Percentiles rank a stretch among this genome's conserved stretches.
Conservation (phyloP, 2,888 invertebrate species). For the Ichneumoninae sp. region DNA sequence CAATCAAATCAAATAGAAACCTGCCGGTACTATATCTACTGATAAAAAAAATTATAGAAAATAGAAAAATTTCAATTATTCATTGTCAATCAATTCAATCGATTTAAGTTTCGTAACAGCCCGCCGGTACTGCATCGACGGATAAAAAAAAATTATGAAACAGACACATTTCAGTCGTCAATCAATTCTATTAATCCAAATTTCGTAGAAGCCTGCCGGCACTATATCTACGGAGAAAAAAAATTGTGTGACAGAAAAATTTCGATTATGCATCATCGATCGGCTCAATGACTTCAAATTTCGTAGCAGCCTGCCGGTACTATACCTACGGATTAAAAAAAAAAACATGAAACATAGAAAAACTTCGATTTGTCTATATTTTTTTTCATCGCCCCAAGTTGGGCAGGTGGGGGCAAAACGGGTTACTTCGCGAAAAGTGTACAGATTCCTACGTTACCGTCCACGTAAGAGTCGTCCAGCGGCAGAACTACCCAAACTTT, state of each 20-base stretch:
- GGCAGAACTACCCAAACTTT: constrained; percentile 79
- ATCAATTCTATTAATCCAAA: no score
- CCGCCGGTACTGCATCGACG: no score
- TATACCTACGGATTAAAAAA: constrained; percentile 71
- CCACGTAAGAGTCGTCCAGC: constrained; percentile 76
- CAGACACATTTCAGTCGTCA: no score
- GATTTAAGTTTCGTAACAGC: no score
- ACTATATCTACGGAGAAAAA: constrained; percentile 74
- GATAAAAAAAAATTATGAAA: no score
- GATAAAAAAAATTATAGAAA: not conserved
- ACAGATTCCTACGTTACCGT: constrained; percentile 72
- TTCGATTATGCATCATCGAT: no score
- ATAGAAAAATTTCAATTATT: not conserved
- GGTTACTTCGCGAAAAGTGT: not conserved
- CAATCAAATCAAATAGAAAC: no score
- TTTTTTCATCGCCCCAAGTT: not conserved
- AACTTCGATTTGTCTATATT: no score
- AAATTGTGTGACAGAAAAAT: no score
- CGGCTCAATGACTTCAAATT: no score
- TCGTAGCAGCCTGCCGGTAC: constrained; percentile 78
- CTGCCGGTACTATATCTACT: constrained; percentile 77
- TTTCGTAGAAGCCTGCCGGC: constrained; percentile 77
- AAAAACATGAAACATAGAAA: not conserved
- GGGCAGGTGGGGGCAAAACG: not conserved
- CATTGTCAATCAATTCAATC: no score